Evolutionary conservation across 2,888 invertebrate genomes (phyloP).

Genomic region (Baronia brevicornis): DNA sequence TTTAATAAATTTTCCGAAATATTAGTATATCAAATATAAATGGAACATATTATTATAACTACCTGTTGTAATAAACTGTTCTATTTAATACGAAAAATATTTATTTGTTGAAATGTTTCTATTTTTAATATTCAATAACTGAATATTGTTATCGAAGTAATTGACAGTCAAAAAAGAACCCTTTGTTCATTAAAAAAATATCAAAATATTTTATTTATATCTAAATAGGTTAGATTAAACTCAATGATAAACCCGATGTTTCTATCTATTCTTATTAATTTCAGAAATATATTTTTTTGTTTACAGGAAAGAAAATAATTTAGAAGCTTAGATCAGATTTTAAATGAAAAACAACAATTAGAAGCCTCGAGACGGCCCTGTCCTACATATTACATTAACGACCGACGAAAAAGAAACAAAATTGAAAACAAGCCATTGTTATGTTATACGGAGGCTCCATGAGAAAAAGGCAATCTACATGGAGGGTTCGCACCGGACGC

Average conservation of each 20-base stretch:
- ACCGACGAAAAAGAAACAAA: constrained; percentile 43
- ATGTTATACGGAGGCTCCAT: constrained; percentile 68
- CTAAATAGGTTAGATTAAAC: too few relatives aligned
- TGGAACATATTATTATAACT: too few relatives aligned
- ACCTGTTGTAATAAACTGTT: too few relatives aligned
- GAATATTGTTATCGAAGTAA: background rate
- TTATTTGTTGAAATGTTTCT: constrained; percentile 7
- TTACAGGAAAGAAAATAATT: constrained; percentile 5
- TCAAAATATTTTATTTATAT: too few relatives aligned
- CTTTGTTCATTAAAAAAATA: too few relatives aligned
- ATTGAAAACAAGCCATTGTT: constrained; percentile 74
- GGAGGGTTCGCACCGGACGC: constrained; percentile 71
- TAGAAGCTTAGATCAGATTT: background rate
- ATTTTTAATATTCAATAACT: constrained; percentile 1
- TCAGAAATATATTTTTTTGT: background rate
- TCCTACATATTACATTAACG: constrained; percentile 26
- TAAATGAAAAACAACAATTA: constrained; percentile 16
- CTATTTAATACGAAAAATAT: too few relatives aligned
- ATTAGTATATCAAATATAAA: too few relatives aligned
- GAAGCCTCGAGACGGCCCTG: constrained; percentile 7
- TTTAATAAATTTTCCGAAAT: too few relatives aligned
- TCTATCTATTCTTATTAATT: too few relatives aligned
- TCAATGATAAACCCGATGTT: too few relatives aligned
- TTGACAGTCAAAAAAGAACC: background rate
- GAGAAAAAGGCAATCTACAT: constrained; percentile 74